Evolutionary conservation across 2,888 invertebrate species (phyloP).

Genomic region (Chalcosyrphus nemorum): DNA sequence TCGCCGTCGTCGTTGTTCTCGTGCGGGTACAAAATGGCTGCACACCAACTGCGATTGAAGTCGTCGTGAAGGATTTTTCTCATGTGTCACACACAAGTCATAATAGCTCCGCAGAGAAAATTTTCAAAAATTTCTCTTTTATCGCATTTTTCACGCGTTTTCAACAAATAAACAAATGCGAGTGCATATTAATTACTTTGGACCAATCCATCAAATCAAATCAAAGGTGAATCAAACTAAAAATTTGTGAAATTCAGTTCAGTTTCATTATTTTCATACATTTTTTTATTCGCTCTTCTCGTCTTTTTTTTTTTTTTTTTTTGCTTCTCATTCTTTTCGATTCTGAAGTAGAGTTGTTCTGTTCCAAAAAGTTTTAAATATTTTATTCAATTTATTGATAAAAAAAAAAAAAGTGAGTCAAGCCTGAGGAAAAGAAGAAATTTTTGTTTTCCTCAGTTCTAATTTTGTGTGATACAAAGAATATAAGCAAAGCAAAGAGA

Average conservation of each 20-base stretch:
- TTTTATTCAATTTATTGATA: background rate
- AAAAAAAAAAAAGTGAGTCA: background rate
- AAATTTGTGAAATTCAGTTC: slow-evolving; percentile 65
- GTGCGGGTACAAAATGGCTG: slow-evolving; percentile 73
- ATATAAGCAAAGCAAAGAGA: background rate
- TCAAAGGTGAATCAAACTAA: slow-evolving; percentile 67
- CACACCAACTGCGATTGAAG: slow-evolving; percentile 72
- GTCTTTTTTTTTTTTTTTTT: slow-evolving; percentile 22
- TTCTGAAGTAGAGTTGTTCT: slow-evolving; percentile 22
- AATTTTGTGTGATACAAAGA: slow-evolving; percentile 18
- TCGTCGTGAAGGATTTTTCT: slow-evolving; percentile 73
- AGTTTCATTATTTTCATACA: slow-evolving; percentile 34
- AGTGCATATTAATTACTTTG: slow-evolving; percentile 65
- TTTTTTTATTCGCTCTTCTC: slow-evolving; percentile 29
- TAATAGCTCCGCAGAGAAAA: slow-evolving; percentile 72
- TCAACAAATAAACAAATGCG: slow-evolving; percentile 60
- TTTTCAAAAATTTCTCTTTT: slow-evolving; percentile 60
- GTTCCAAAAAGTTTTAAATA: background rate
- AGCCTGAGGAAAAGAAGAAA: background rate
- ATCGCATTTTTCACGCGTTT: slow-evolving; percentile 58
- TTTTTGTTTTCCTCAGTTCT: slow-evolving; percentile 24
- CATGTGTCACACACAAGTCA: slow-evolving; percentile 73
- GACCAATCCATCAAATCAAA: slow-evolving; percentile 72
- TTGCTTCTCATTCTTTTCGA: slow-evolving; percentile 38
- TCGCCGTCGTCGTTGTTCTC: slow-evolving; percentile 1